These are phyloP conservation scores for Platichthys stellatus DNA, from an alignment of 2,113 vertebrate genomes.

Conservation along the genomic window DNA sequence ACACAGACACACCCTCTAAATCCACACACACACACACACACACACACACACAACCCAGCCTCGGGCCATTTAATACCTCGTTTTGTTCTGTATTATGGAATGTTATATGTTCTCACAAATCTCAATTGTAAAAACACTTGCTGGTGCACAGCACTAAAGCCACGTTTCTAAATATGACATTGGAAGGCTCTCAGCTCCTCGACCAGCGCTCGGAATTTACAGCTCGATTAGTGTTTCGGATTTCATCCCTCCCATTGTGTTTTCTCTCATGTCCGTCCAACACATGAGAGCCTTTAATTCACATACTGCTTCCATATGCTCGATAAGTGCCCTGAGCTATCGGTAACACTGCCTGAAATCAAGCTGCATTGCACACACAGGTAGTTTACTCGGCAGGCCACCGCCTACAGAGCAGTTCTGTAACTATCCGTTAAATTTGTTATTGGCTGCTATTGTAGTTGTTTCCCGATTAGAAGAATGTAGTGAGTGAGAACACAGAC, in stretches of 20 bases:
- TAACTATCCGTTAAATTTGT: neutral
- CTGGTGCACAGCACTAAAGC: conserved; percentile 11
- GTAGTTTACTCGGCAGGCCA: neutral
- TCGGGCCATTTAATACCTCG: too few relatives aligned
- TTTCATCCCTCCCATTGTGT: conserved; percentile 54
- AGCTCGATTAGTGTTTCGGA: conserved; percentile 59
- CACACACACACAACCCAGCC: too few relatives aligned
- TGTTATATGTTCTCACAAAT: conserved; percentile 36
- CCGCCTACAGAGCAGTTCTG: neutral
- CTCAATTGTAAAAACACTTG: conserved; percentile 19
- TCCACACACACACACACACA: neutral
- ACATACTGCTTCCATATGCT: conserved; percentile 71
- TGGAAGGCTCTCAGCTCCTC: conserved; percentile 51
- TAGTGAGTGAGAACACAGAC: neutral
- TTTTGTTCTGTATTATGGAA: conserved; percentile 25
- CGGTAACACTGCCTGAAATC: conserved; percentile 30
- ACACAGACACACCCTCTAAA: neutral
- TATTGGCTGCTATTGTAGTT: neutral
- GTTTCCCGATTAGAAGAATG: conserved; percentile 14
- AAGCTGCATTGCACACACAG: neutral
- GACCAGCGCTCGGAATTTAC: conserved; percentile 55
- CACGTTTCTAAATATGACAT: conserved; percentile 52
- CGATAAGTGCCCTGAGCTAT: conserved; percentile 31
- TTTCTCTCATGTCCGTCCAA: conserved; percentile 72
- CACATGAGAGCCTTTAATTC: conserved; percentile 44